Base-by-base conservation (phyloP, 2,113 vertebrate genomes). In the Neodontobutis hainanensis region DNA sequence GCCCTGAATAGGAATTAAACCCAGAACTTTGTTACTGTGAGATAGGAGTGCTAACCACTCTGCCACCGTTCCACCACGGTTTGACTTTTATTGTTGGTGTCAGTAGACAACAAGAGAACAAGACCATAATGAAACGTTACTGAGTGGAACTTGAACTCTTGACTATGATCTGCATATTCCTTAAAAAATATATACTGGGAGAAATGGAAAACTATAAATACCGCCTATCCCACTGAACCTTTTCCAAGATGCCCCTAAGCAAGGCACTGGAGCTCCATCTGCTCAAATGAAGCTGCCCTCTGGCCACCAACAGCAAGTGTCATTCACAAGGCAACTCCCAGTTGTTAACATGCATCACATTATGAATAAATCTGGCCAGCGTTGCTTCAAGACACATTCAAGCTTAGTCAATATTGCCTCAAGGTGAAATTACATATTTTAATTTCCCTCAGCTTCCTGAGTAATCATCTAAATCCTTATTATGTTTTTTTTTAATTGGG, bases 401-500 rank as follows among this genome's bases (percentile, higher is more conserved):
- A 19, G 32, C 59, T 55, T 48, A 61, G 48, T 61, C 43, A 66
- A 60, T 19, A 61, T 57, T 62, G 48, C 68, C 59, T 75, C 51
- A 61, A 76, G 48, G 53, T 66, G 65, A 45, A 66, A 68, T 67
- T 66, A 61, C 38, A 61, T 14, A 51, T 55, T 77, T 67, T 46
- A 57, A 80, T 78, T 71, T 64, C 35, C 57, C 7, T 55, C 42
- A 40, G 76, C 76, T 57, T 75, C 61, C 35, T 36, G 35, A 49
- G 48, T 61, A 62, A 80, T 82, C 44, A 61, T 64, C 36, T 45
- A 50, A 53, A 76, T 61, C 72, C 35, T 67, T 48, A 73, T 61
- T 68, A 59, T 65, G 36, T 4, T 69, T 46, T 16, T 68, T 15
- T 68, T 27, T 27, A 72, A 68, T 74, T 73, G 58, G 45, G 61